Conservation (phyloP, 1,140 invertebrate species). For the Pachyrhynchus sulphureomaculatus region DNA sequence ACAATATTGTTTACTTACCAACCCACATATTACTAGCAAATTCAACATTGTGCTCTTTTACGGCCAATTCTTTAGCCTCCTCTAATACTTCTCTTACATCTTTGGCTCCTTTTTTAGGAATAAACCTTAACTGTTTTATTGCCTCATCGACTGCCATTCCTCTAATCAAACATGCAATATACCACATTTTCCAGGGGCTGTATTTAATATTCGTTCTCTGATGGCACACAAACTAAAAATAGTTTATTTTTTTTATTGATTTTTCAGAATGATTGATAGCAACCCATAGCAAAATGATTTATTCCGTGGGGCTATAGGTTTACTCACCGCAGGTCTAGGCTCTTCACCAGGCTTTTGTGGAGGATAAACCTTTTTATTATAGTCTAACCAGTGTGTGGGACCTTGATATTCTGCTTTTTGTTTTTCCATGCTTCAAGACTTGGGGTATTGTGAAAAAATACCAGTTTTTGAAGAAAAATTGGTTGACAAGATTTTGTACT, state of each 20-base stretch:
- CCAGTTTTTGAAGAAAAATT: conserved; percentile 13
- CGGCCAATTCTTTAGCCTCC: conserved; percentile 87
- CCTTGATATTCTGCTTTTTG: not conserved
- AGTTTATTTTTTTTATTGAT: too few species aligned
- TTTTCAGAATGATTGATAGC: too few species aligned
- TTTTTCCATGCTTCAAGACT: conserved; percentile 9
- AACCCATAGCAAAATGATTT: too few species aligned
- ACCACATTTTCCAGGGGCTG: conserved; percentile 90
- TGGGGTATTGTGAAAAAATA: conserved; percentile 15
- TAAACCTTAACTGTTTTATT: conserved; percentile 83
- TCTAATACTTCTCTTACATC: conserved; percentile 77
- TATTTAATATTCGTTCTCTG: conserved; percentile 83
- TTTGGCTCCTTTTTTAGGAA: conserved; percentile 78
- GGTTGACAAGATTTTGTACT: conserved; percentile 3
- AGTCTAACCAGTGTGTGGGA: conserved; percentile 57
- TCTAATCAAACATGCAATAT: conserved; percentile 79
- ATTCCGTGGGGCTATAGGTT: too few species aligned
- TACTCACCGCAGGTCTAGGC: conserved; percentile 77
- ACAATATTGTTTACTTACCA: conserved; percentile 63
- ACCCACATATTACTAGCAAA: conserved; percentile 96
- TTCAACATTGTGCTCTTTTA: conserved; percentile 90
- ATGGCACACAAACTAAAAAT: conserved; percentile 86
- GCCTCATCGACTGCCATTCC: conserved; percentile 95
- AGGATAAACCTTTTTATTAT: conserved; percentile 78
- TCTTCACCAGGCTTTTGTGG: conserved; percentile 74